Evolutionary conservation across 2,113 vertebrate species (phyloP).

Genomic region (Alectura lathami): DNA sequence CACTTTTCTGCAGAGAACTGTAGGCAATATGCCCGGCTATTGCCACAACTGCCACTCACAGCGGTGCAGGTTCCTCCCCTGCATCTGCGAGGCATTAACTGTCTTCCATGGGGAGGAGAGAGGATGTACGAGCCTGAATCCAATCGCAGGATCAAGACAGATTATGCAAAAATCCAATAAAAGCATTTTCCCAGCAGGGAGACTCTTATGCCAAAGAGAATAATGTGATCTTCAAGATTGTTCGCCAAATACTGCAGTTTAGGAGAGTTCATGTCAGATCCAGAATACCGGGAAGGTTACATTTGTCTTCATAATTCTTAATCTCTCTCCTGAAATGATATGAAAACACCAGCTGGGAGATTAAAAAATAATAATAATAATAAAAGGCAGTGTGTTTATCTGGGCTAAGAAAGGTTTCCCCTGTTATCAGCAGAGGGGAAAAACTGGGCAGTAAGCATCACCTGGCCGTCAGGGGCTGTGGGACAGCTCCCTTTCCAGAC

Average conservation of each 20-base stretch:
- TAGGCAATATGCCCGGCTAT: neutral
- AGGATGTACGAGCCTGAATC: slow-evolving; percentile 17
- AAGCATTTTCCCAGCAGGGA: slow-evolving; percentile 1
- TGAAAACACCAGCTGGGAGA: neutral
- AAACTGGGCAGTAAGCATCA: neutral
- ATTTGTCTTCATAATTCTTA: neutral
- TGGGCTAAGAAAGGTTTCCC: neutral
- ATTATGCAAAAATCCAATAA: slow-evolving; percentile 52
- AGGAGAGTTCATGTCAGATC: neutral
- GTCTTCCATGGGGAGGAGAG: neutral
- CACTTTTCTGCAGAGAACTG: neutral
- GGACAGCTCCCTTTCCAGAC: neutral
- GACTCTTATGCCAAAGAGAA: neutral
- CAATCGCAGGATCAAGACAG: slow-evolving; percentile 42
- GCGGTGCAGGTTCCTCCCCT: neutral
- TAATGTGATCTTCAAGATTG: slow-evolving; percentile 6
- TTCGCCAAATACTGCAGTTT: neutral
- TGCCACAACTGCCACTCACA: neutral
- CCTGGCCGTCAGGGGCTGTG: neutral
- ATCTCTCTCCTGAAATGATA: neutral
- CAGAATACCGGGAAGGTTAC: neutral
- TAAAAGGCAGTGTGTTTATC: neutral
- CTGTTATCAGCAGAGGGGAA: neutral
- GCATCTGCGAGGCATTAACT: neutral
- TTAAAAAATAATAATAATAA: too few relatives aligned